Evolutionary conservation across 2,888 invertebrate genomes (phyloP), one percentile per base, ranked within the genome.

Genomic region (Blera fallax): DNA sequence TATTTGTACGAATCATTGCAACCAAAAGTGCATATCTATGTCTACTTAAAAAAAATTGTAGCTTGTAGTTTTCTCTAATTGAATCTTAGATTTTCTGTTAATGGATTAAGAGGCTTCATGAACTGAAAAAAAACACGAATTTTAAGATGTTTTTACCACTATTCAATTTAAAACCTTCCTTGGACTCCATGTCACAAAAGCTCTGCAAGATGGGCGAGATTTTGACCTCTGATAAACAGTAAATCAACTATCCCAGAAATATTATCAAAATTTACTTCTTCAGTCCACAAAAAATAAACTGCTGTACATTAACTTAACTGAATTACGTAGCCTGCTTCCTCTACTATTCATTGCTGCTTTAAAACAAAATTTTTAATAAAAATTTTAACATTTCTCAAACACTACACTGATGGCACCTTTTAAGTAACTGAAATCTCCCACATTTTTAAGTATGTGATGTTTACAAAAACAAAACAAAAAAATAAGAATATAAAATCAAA

Each of bases 1-100:
- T 87, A 64, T 88, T 88, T 88, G 88, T 73, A 87, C 78, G 69
- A 69, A 78, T 45, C 37, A 29, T 43, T 72, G 67, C 48, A 69
- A 56, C 62, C 32, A 7, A 58, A 52, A 52, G n/a, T 56, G 50
- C 45, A 43, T 43, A n/a, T n/a, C n/a, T 64, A 34, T 34, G 10
- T 34, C 11, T 40, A 40, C 14, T 40, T 40, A 14, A 14, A 40
- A 40, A 40, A 40, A 14, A 40, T 21, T 34, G 21, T 18, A 16
- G 29, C n/a, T 27, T 48, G 18, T 52, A 64, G 62, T 27, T 50
- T 45, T 14, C 16, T 48, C 2, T 58, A 58, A 45, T 24, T 34
- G 8, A 45, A 56, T 65, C 14, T 45, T 64, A 45, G 7, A 16
- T 14, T 21, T 52, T 43, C 8, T 32, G 14, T n/a, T 74, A 73